Evolutionary conservation across 2,888 invertebrate species (phyloP).

Genomic region (Tanaodytes sp.): DNA sequence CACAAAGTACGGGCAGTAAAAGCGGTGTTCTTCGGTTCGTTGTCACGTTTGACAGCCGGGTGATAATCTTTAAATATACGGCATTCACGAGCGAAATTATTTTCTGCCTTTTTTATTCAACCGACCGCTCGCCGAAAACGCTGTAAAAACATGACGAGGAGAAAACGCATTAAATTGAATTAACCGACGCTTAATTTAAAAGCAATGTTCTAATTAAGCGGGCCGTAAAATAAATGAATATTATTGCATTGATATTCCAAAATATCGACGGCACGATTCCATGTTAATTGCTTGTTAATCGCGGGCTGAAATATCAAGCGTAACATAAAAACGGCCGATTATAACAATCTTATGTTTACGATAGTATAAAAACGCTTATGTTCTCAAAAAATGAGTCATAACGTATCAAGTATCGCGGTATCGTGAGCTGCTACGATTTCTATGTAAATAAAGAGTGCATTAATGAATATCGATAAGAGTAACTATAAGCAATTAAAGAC

Average conservation of each 20-base stretch:
- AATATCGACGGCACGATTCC: background rate
- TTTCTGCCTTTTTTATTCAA: no score
- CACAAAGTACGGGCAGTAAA: conserved; percentile 68
- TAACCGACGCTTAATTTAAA: no score
- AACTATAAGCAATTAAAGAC: conserved; percentile 53
- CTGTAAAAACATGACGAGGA: no score
- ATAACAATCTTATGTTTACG: conserved; percentile 28
- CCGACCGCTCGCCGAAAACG: no score
- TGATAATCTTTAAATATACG: conserved; percentile 28
- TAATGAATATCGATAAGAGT: conserved; percentile 55
- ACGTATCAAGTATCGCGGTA: conserved; percentile 31
- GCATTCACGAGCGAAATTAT: no score
- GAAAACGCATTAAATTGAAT: no score
- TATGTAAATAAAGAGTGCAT: conserved; percentile 44
- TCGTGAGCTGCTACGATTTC: conserved; percentile 40
- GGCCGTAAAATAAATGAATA: background rate
- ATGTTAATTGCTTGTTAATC: conserved; percentile 31
- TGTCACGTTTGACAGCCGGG: conserved; percentile 57
- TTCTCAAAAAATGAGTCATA: conserved; percentile 38
- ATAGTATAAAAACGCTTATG: conserved; percentile 37
- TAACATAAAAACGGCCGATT: conserved; percentile 30
- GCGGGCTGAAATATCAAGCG: conserved; percentile 18
- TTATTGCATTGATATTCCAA: conserved; percentile 2
- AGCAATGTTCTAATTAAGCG: conserved; percentile 3
- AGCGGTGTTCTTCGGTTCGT: conserved; percentile 58